Evolutionary conservation across 2,113 vertebrate species (phyloP), one percentile per base, ranked within the genome.

Genomic region (Oceanites oceanicus): DNA sequence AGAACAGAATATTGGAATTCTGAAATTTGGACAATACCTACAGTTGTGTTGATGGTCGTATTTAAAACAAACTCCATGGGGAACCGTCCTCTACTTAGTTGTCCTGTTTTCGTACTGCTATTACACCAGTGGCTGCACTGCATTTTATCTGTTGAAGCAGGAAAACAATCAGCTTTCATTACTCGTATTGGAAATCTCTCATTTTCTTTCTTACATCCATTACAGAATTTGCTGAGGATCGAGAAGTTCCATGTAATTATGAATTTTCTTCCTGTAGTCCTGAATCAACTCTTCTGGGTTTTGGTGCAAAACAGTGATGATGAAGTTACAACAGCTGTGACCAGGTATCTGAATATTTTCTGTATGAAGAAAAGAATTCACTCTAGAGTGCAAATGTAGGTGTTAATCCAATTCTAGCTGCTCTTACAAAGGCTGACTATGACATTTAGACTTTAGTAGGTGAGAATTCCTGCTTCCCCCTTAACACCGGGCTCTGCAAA

Each of bases 271-370:
- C 99, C 99, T n/a, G 94, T 99, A 77, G 98, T 99, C 91, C 98
- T 99, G 95, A 99, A 99, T 98, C 99, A 99, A 40, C 99, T 99
- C 66, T 99, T 99, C 96, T 98, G 99, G 98, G 98, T 99, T 95
- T 98, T 99, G 82, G 98, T 99, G 72, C 98, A 99, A 96, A 99
- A 99, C 81, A 98, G 98, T 56, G 98, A 99, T 11, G 99, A 99
- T 53, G 99, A 99, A 67, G 98, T 99, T 95, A 98, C 98, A 59
- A 98, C 98, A 82, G 96, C 98, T 90, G 98, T 99, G 97, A 99
- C 98, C 96, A 99, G 99, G 99, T 99, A 99, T 11, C 42, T 73
- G 26, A n/a, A 9, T n/a, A 9, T 53, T 15, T 56, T 21, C 61
- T 79, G 20, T 55, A n/a, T 23, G 25, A 58, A 23, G 50, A n/a